Evolutionary conservation across 2,797 vertebrate species (phyloP).

Genomic region (Spinus pinus): DNA sequence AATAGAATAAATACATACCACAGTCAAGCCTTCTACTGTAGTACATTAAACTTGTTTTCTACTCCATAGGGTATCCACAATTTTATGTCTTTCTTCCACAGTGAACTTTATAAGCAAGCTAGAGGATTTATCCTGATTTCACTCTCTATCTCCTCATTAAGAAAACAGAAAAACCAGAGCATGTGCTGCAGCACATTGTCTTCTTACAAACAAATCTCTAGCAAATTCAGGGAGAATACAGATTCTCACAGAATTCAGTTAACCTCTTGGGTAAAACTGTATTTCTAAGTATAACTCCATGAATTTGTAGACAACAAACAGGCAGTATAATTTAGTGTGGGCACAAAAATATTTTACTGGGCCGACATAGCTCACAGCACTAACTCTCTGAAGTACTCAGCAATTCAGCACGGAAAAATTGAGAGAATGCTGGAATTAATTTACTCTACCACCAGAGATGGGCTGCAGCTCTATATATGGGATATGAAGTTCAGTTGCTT

Average conservation of each 20-base stretch:
- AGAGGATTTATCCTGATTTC: background rate
- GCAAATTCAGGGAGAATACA: background rate
- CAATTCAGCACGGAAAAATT: constrained; percentile 14
- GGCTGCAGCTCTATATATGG: background rate
- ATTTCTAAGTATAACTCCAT: background rate
- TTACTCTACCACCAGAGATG: background rate
- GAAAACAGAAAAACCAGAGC: background rate
- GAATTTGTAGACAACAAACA: background rate
- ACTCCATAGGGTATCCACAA: background rate
- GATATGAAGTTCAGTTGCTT: background rate
- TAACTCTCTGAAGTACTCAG: background rate
- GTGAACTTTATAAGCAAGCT: background rate
- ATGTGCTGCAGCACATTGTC: background rate
- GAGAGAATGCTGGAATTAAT: background rate
- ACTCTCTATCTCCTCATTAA: background rate
- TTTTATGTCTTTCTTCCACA: background rate
- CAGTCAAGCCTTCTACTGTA: background rate
- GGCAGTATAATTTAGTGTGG: background rate
- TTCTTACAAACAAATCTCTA: background rate
- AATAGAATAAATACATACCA: background rate
- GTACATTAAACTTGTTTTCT: background rate
- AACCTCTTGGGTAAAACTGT: background rate
- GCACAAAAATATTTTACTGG: background rate
- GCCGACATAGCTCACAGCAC: accelerated
- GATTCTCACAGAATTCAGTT: background rate